A percentile compares a stretch with the other conserved stretches of the same genome.
These are phyloP conservation scores for Phrynosoma platyrhinos DNA, from an alignment of 2,113 vertebrate genomes.

Conservation along the genomic window DNA sequence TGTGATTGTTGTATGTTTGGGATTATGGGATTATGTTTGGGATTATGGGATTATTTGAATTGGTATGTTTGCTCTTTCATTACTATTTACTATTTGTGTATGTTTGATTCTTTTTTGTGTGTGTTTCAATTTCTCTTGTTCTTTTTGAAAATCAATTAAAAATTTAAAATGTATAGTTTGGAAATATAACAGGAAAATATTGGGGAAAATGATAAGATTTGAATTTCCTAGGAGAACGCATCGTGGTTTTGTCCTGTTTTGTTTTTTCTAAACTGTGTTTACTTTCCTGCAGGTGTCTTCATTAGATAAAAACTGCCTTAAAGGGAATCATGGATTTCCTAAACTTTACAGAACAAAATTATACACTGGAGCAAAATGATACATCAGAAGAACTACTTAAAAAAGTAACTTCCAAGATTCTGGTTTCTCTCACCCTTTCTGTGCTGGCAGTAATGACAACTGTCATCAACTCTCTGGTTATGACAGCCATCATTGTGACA, in stretches of 20 bases:
- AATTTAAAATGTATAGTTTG: not conserved
- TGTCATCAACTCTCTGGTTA: constrained; percentile 95
- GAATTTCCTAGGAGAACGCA: not conserved
- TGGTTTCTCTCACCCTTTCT: constrained; percentile 91
- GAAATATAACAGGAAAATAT: not conserved
- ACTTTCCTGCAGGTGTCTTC: constrained; percentile 72
- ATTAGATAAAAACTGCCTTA: constrained; percentile 52
- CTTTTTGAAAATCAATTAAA: no score
- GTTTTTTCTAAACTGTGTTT: constrained; percentile 53
- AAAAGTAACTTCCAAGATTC: constrained; percentile 85
- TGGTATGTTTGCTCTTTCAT: no score
- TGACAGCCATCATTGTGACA: constrained; percentile 95
- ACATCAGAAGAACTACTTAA: constrained; percentile 79
- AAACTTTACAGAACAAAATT: constrained; percentile 86
- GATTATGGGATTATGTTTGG: no score
- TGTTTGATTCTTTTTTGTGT: no score
- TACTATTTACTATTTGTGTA: no score
- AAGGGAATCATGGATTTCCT: constrained; percentile 88
- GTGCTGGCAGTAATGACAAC: constrained; percentile 91
- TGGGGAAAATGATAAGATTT: not conserved
- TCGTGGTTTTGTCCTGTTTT: not conserved
- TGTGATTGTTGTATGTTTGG: no score
- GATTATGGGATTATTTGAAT: no score
- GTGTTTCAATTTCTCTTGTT: no score
- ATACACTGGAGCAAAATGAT: constrained; percentile 74